These are phyloP conservation scores for Pygoscelis antarcticus DNA, from an alignment of 2,113 vertebrate genomes.

Conservation along the genomic window DNA sequence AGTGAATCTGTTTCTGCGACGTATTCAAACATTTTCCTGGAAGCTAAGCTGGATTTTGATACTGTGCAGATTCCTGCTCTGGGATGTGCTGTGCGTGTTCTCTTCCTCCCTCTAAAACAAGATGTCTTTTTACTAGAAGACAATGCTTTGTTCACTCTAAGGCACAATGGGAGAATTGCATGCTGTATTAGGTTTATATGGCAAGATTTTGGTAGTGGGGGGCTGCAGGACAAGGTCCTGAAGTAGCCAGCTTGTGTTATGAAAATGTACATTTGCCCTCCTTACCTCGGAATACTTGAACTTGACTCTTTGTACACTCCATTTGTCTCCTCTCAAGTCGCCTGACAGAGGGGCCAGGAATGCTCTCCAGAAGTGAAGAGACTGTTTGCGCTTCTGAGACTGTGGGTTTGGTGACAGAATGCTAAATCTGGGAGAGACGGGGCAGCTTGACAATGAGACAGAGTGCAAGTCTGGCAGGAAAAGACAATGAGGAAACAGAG, in stretches of 20 bases:
- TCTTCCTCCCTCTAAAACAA: background rate
- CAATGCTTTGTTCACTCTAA: background rate
- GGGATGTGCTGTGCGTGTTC: background rate
- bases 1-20: background rate
- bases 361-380: background rate
- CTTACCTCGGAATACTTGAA: background rate
- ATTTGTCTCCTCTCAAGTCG: background rate
- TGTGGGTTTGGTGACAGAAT: background rate
- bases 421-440: background rate
- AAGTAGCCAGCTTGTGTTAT: background rate
- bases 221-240: background rate
- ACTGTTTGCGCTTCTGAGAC: background rate
- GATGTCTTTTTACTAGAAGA: background rate
- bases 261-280: background rate
- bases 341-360: background rate
- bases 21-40: background rate
- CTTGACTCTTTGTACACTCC: background rate
- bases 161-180: background rate
- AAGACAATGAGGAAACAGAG: background rate
- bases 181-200: background rate
- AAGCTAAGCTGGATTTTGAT: background rate
- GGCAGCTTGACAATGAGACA: background rate
- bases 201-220: background rate
- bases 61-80: accelerated
- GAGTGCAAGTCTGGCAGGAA: background rate